These are phyloP conservation scores for Smithornis capensis DNA, from an alignment of 2,113 vertebrate genomes.

Conservation along the genomic window DNA sequence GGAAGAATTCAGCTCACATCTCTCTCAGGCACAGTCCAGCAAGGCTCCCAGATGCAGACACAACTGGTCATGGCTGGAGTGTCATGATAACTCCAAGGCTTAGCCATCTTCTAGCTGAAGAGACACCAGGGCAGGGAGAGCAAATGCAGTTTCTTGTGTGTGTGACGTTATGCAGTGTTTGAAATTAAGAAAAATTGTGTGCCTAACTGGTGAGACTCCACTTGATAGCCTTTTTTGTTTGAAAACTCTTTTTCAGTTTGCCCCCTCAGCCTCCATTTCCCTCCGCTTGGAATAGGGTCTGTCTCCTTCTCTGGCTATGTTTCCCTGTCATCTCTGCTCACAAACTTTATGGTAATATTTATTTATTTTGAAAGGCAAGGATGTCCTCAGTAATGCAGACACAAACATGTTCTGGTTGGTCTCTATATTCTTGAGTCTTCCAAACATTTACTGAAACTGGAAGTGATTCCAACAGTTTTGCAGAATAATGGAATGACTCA, in stretches of 20 bases:
- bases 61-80: not conserved
- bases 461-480: not conserved
- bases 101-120: not conserved
- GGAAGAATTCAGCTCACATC: not conserved
- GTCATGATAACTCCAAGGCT: not conserved
- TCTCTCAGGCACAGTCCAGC: not conserved
- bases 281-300: not conserved
- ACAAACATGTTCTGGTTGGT: not conserved
- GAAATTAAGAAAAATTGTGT: not conserved
- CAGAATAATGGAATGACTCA: not conserved
- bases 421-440: not conserved
- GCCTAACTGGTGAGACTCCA: not conserved
- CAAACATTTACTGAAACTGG: not conserved
- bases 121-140: not conserved
- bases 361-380: not conserved
- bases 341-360: not conserved
- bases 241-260: not conserved
- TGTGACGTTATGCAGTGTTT: not conserved
- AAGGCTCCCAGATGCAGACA: rapidly evolving
- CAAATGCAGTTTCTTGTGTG: not conserved
- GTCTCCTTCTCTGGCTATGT: not conserved
- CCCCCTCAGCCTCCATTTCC: not conserved
- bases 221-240: not conserved
- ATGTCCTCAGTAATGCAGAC: not conserved
- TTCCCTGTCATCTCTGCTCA: not conserved